Percentiles rank a stretch among this genome's conserved stretches.
These are phyloP conservation scores for Petrosia ficiformis DNA, from an alignment of 37 sponge, comb jelly and placozoan genomes.

Conservation along the genomic window DNA sequence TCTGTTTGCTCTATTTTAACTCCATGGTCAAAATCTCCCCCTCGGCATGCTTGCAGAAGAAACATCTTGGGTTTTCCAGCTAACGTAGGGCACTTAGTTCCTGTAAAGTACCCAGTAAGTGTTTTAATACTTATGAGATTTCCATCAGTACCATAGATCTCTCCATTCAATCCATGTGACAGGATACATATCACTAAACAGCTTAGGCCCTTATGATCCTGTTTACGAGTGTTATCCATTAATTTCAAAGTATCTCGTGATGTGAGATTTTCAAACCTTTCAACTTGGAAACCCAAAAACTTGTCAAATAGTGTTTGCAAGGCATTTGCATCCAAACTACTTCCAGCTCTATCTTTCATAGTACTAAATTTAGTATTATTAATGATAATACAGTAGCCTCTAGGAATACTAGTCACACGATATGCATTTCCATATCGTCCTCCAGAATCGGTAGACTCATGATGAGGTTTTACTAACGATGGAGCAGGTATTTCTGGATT, in stretches of 20 bases:
- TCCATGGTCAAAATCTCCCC: slow-evolving; percentile 71
- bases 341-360: slow-evolving; percentile 20
- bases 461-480: neutral
- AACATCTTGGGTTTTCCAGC: slow-evolving; percentile 91
- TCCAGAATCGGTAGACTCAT: neutral
- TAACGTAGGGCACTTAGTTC: slow-evolving; percentile 67
- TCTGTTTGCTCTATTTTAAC: slow-evolving; percentile 37
- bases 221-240: neutral
- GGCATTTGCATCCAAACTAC: slow-evolving; percentile 2
- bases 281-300: slow-evolving; percentile 19
- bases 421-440: neutral
- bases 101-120: slow-evolving; percentile 47
- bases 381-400: slow-evolving; percentile 32
- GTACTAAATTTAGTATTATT: slow-evolving; percentile 14
- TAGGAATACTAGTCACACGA: slow-evolving; percentile 17
- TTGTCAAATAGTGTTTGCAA: slow-evolving; percentile 8
- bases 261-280: slow-evolving; percentile 11
- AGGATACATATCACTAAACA: slow-evolving; percentile 46
- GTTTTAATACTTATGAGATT: slow-evolving; percentile 28
- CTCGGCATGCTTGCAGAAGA: slow-evolving; percentile 82
- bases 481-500: neutral
- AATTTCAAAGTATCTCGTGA: neutral
- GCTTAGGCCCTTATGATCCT: slow-evolving; percentile 30
- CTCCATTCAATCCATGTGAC: slow-evolving; percentile 50
- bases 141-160: slow-evolving; percentile 59